These are phyloP conservation scores for Pentalonia nigronervosa DNA, from an alignment of 1,140 invertebrate genomes.

Conservation along the genomic window DNA sequence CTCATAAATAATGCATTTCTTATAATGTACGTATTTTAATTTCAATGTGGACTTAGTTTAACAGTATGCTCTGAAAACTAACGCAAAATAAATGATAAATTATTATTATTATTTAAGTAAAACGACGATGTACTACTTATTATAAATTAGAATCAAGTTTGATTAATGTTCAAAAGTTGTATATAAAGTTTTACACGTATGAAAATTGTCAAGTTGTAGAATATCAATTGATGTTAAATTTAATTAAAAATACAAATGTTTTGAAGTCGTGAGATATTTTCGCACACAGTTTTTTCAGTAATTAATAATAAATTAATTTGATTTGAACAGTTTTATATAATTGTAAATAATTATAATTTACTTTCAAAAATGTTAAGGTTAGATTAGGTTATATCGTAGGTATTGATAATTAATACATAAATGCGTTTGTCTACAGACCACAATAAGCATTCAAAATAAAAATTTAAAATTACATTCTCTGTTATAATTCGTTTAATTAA, in stretches of 20 bases:
- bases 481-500: slow-evolving; percentile 30
- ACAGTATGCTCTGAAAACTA: not conserved
- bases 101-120: not conserved
- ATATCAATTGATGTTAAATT: not conserved
- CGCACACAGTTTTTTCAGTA: not conserved
- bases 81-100: not conserved
- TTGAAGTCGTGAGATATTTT: not conserved
- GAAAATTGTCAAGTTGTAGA: not conserved
- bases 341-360: not conserved
- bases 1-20: not conserved
- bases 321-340: not conserved
- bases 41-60: not conserved
- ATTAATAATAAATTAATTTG: not conserved
- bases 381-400: no score
- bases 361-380: not conserved
- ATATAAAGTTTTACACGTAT: not conserved
- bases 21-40: not conserved
- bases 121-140: not conserved
- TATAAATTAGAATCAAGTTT: not conserved
- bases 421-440: not conserved
- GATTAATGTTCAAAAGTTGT: not conserved
- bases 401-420: slow-evolving; percentile 13
- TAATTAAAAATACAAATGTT: not conserved
- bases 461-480: not conserved
- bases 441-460: not conserved